Percentiles rank a stretch among this genome's conserved stretches.
These are phyloP conservation scores for Armadillidium nasatum DNA, from an alignment of 1,140 invertebrate genomes.

Conservation along the genomic window DNA sequence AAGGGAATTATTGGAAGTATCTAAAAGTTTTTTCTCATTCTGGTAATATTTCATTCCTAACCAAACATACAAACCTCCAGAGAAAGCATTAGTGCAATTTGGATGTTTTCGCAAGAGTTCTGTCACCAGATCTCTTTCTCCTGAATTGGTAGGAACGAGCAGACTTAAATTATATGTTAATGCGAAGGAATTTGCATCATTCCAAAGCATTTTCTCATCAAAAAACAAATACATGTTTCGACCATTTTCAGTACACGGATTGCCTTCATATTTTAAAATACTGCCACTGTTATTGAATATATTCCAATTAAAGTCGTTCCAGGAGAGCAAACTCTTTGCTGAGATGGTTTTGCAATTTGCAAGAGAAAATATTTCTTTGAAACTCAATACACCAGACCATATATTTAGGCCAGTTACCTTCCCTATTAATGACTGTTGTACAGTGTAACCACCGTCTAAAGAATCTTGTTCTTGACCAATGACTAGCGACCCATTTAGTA, in stretches of 20 bases:
- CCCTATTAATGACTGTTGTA: not conserved
- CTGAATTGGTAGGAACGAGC: not conserved
- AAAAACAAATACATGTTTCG: not conserved
- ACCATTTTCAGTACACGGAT: not conserved
- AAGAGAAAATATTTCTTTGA: not conserved
- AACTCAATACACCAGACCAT: not conserved
- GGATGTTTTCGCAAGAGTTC: not conserved
- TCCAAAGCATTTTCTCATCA: not conserved
- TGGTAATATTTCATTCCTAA: not conserved
- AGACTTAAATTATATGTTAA: not conserved
- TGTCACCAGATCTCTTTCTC: not conserved
- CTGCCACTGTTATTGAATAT: not conserved
- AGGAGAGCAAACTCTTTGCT: not conserved
- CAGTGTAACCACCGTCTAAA: not conserved
- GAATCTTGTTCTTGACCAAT: not conserved
- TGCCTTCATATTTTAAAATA: not conserved
- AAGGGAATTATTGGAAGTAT: not conserved
- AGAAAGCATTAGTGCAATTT: not conserved
- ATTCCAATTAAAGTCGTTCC: not conserved
- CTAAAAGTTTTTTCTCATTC: not conserved
- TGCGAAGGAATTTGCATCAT: not conserved
- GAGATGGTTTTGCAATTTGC: not conserved
- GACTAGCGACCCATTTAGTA: not conserved
- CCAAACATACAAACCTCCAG: not conserved
- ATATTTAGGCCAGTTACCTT: not conserved